A percentile compares a stretch with the other conserved stretches of the same genome.
Evolutionary conservation across 1,140 invertebrate species (phyloP).

Genomic region (Pseudomyrmex sp.): DNA sequence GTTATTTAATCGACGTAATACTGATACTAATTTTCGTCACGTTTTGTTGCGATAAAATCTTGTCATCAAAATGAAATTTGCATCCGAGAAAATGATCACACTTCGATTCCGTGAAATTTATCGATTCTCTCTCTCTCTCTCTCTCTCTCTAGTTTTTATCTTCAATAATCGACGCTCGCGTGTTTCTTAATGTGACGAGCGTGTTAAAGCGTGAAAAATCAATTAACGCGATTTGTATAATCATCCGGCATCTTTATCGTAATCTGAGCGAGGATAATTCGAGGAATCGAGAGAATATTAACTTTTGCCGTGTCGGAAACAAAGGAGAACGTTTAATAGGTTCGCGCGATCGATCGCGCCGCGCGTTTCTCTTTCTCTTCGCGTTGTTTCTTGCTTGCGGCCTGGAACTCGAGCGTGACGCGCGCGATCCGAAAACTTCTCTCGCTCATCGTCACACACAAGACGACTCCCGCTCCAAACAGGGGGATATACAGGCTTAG

Average conservation of each 20-base stretch:
- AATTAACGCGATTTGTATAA: background rate
- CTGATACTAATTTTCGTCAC: conserved; percentile 15
- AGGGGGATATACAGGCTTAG: background rate
- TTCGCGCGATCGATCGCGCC: background rate
- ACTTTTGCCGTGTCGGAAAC: background rate
- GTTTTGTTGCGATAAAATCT: background rate
- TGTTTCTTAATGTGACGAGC: background rate
- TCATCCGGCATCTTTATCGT: too few relatives aligned
- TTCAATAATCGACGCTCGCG: background rate
- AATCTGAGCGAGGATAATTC: too few relatives aligned
- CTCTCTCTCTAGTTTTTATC: background rate
- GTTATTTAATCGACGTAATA: conserved; percentile 58
- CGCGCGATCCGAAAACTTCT: conserved; percentile 27
- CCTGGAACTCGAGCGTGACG: conserved; percentile 6
- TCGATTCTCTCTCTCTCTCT: background rate
- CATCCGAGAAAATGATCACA: background rate
- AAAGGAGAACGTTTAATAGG: conserved; percentile 13
- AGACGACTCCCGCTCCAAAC: background rate
- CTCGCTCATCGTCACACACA: too few relatives aligned
- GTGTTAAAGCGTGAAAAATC: background rate
- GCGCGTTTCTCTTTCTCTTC: conserved; percentile 9
- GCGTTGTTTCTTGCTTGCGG: background rate
- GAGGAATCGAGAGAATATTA: background rate
- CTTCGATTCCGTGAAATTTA: background rate
- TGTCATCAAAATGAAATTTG: too few relatives aligned